Conservation (phyloP, 2,113 vertebrate species). For the Microcebus ravelobensis region DNA sequence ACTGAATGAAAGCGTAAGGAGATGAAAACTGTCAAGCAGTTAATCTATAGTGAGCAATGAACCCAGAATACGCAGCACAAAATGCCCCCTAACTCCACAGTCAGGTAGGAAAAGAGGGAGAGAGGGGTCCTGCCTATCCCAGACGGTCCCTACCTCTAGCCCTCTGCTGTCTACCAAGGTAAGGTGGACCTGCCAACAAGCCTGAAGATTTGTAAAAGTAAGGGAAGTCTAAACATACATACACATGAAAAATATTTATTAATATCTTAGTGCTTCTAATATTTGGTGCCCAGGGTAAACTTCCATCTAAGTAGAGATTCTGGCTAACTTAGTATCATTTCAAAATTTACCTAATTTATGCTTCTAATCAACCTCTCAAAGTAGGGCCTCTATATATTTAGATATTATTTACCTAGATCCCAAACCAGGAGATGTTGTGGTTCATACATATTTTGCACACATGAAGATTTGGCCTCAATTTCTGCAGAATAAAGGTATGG, state of each 20-base stretch:
- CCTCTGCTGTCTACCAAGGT: background rate
- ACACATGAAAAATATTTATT: background rate
- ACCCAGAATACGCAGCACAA: background rate
- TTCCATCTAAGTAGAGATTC: background rate
- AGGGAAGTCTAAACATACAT: background rate
- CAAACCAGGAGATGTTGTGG: background rate
- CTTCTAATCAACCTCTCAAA: background rate
- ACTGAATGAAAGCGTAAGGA: background rate
- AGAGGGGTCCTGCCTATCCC: background rate
- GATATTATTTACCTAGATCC: background rate
- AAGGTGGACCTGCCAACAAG: background rate
- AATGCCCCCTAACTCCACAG: background rate
- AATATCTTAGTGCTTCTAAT: background rate
- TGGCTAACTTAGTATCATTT: background rate
- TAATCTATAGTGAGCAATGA: background rate
- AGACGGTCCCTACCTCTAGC: background rate
- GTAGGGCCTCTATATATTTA: background rate
- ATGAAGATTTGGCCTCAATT: background rate
- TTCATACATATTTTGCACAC: background rate
- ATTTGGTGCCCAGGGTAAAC: background rate
- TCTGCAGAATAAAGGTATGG: slow-evolving; percentile 30
- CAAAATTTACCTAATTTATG: background rate
- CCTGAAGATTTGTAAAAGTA: background rate
- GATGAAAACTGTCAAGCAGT: background rate
- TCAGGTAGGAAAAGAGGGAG: background rate